phyloP scores from a whole-genome alignment of 2,888 invertebrate genomes.

The Lycocerus yunnanus region DNA sequence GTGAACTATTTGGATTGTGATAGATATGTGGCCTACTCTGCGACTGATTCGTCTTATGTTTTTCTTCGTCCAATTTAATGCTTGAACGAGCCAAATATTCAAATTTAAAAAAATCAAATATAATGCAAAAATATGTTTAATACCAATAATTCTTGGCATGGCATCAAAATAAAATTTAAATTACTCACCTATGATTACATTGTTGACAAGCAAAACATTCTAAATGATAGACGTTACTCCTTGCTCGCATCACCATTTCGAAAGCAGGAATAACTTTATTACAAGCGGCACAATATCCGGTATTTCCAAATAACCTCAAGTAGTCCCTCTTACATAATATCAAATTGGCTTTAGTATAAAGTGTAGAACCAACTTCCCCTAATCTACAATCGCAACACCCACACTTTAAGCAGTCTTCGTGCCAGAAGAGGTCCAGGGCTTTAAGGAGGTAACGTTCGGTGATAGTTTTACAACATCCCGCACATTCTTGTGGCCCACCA shows the following conservation, averaged over 20 bases:
- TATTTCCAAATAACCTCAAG: slow-evolving; percentile 93
- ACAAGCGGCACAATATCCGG: slow-evolving; percentile 96
- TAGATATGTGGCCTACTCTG: slow-evolving; percentile 50
- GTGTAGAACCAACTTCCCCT: slow-evolving; percentile 94
- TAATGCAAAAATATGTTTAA: neutral
- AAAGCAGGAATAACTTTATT: slow-evolving; percentile 97
- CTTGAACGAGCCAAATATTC: neutral
- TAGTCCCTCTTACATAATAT: slow-evolving; percentile 96
- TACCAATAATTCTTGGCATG: neutral
- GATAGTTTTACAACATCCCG: slow-evolving; percentile 93
- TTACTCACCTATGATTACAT: slow-evolving; percentile 89
- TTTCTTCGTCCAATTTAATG: slow-evolving; percentile 5
- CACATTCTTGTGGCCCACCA: slow-evolving; percentile 76
- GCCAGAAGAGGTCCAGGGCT: slow-evolving; percentile 94
- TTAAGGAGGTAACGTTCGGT: slow-evolving; percentile 89
- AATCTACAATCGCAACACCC: slow-evolving; percentile 96
- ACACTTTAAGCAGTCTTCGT: slow-evolving; percentile 97
- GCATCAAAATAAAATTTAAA: neutral
- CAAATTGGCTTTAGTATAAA: slow-evolving; percentile 94
- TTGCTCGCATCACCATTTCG: slow-evolving; percentile 98
- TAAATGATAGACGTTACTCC: slow-evolving; percentile 95
- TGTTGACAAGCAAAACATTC: slow-evolving; percentile 99
- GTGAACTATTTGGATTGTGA: slow-evolving; percentile 53
- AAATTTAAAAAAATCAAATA: neutral
- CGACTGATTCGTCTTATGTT: slow-evolving; percentile 29